Evolutionary conservation across 2,888 invertebrate genomes (phyloP), one percentile per base, ranked within the genome.

Genomic region (Micropterix aruncella): DNA sequence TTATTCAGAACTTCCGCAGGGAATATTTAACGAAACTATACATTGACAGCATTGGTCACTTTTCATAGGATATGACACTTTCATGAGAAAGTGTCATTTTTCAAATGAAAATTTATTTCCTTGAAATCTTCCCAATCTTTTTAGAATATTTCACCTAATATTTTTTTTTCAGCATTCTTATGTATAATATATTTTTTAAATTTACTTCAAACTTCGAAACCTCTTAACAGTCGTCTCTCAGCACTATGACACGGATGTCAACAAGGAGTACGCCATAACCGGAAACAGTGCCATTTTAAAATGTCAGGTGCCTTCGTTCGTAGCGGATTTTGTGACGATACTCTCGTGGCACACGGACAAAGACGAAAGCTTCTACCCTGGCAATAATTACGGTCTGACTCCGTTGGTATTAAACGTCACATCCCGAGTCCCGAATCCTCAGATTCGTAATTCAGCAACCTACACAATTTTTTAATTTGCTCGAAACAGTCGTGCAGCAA

Each of bases 281-380:
- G 86, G 87, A 47, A 88, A 88, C 65, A 79, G 85, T 57, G 85
- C 83, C 42, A 77, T 86, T 52, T 66, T 86, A 52, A 86, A 86
- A 62, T 88, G 87, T 69, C 83, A 83, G 60, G 79, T 86, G 52
- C 91, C 90, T 36, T 86, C 86, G 41, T 91, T 87, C 62, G 87
- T 90, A 49, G 83, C 85, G 43, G 89, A 90, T 66, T 90, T 88
- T 63, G 80, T 91, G 50, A 77, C 77, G 54, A 84, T 91, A 50
- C 72, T 83, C 37, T 83, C 83, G 45, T 87, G 87, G 87, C 83
- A 82, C 58, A 83, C 83, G 41, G 79, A 83, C 61, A 77, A 81
- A 55, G 78, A 79, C 48, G 82, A 83, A 60, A 78, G 79, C 56
- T 83, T 81, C 58, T 75, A 74, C 56, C 79, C 79, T 37, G 75